Evolutionary conservation across 2,113 vertebrate genomes (phyloP).

Genomic region (Eidolon helvum): DNA sequence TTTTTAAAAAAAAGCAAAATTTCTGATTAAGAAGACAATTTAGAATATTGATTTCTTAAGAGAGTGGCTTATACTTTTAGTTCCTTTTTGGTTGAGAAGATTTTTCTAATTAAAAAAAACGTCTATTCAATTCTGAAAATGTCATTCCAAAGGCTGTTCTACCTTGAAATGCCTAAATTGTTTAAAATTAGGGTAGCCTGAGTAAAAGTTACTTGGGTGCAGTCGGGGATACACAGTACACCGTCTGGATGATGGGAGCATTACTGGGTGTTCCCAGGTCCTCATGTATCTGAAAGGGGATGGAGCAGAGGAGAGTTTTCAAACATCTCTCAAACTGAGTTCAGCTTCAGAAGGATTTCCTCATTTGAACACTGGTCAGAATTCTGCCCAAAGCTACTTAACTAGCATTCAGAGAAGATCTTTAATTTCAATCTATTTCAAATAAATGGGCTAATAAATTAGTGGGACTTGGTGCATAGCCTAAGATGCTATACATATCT

Average conservation of each 20-base stretch:
- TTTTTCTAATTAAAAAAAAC: neutral
- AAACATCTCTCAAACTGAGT: neutral
- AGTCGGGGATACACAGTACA: neutral
- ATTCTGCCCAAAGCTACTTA: neutral
- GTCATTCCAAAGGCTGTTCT: neutral
- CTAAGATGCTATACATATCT: neutral
- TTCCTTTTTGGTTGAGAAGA: neutral
- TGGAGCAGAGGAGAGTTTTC: neutral
- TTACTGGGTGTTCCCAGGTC: neutral
- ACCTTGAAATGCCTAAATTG: neutral
- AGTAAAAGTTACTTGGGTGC: neutral
- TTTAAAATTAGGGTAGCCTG: neutral
- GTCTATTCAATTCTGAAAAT: conserved; percentile 18
- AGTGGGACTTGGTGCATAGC: neutral
- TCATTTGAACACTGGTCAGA: neutral
- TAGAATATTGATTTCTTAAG: conserved; percentile 37
- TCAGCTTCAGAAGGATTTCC: neutral
- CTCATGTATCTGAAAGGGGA: neutral
- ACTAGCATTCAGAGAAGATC: neutral
- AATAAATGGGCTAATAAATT: conserved; percentile 52
- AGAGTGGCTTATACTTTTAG: neutral
- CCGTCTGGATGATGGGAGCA: no score
- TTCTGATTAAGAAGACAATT: conserved; percentile 16
- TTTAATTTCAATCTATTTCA: conserved; percentile 23
- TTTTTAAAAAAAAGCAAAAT: neutral